A percentile compares a stretch with the other conserved stretches of the same genome.
Conservation (phyloP, 2,797 vertebrate species). For the Chelidonichthys spinosus region DNA sequence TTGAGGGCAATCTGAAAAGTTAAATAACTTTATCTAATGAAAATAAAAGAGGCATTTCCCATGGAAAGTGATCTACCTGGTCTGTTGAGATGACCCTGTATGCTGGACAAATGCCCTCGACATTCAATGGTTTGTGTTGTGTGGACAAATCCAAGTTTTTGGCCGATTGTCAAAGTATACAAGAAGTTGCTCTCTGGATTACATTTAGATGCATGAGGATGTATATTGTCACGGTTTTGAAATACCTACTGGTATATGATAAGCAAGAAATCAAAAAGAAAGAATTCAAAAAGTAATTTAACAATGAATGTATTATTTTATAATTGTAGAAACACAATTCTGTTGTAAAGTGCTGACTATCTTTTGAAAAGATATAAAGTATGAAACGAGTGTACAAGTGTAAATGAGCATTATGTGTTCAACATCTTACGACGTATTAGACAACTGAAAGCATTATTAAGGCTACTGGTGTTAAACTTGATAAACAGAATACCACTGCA, state of each 20-base stretch:
- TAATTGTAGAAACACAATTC: background rate
- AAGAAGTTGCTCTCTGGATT: conserved; percentile 17
- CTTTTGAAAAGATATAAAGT: too few relatives aligned
- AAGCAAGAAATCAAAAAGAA: background rate
- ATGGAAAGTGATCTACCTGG: background rate
- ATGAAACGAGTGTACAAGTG: background rate
- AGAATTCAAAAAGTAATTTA: background rate
- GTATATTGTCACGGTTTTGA: conserved; percentile 22
- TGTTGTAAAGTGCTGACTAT: background rate
- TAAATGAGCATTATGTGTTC: conserved; percentile 4
- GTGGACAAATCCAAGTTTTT: conserved; percentile 19
- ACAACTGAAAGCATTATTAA: conserved; percentile 63
- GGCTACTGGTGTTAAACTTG: conserved; percentile 47
- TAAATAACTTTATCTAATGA: background rate
- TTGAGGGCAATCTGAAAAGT: background rate
- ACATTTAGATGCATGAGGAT: conserved; percentile 6
- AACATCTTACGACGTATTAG: conserved; percentile 21
- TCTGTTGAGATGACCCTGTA: background rate
- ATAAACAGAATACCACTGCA: conserved; percentile 12
- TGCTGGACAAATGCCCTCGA: conserved; percentile 11
- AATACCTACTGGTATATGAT: conserved; percentile 6
- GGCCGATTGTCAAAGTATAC: conserved; percentile 12
- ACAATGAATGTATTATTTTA: background rate
- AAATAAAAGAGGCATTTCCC: background rate
- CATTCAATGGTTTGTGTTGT: conserved; percentile 21